Evolutionary conservation across 1,140 invertebrate species (phyloP).

Genomic region (Camponotus vicinus): DNA sequence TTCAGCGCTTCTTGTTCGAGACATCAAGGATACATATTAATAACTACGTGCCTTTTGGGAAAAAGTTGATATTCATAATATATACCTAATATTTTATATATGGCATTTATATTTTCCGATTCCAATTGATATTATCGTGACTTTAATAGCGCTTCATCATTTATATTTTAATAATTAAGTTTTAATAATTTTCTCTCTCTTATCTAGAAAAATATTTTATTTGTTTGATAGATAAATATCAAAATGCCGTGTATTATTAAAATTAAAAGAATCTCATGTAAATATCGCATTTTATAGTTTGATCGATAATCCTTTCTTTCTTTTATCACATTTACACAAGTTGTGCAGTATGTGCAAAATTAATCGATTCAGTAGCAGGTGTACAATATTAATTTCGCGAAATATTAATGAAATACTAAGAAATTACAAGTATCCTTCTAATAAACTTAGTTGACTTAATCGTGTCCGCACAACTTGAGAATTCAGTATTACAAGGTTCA

Average conservation of each 20-base stretch:
- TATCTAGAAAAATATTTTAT: neutral
- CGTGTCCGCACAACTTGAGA: neutral
- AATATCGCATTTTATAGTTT: neutral
- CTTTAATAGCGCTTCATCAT: neutral
- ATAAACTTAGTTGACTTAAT: slow-evolving; percentile 17
- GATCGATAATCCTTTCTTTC: neutral
- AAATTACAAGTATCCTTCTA: slow-evolving; percentile 19
- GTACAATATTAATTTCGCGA: neutral
- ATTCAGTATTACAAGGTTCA: slow-evolving; percentile 26
- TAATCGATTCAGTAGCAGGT: slow-evolving; percentile 5
- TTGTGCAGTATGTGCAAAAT: neutral
- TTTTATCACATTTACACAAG: neutral
- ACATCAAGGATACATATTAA: neutral
- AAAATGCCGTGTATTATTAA: neutral
- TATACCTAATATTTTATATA: neutral
- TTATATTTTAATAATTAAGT: neutral
- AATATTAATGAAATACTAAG: slow-evolving; percentile 7
- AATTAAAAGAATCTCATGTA: neutral
- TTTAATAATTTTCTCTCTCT: neutral
- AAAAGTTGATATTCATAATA: neutral
- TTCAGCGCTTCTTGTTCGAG: neutral
- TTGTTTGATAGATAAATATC: neutral
- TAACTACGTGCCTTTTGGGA: neutral
- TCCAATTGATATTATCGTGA: neutral
- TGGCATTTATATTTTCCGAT: neutral